Conservation (phyloP, 2,888 invertebrate species). For the Crossocerus cetratus region DNA sequence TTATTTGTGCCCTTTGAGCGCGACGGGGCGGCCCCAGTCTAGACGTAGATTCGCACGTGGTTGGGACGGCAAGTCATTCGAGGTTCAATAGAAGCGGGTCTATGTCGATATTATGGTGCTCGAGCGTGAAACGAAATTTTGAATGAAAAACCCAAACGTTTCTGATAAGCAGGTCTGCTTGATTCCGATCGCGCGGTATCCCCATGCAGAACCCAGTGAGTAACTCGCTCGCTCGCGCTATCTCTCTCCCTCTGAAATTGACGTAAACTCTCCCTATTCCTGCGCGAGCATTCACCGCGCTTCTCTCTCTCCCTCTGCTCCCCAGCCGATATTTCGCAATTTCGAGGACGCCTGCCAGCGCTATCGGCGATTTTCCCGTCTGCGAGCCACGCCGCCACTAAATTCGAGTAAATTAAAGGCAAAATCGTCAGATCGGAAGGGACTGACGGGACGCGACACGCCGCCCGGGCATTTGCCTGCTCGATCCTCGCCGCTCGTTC, state of each 20-base stretch:
- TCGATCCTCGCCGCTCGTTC: too few species aligned
- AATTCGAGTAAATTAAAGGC: background rate
- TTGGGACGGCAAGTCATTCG: background rate
- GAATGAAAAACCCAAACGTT: conserved; percentile 49
- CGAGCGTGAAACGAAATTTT: conserved; percentile 52
- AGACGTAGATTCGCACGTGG: background rate
- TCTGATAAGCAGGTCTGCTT: conserved; percentile 47
- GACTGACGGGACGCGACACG: background rate
- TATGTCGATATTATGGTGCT: conserved; percentile 42
- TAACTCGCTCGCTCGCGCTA: conserved; percentile 45
- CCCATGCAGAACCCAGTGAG: conserved; percentile 24
- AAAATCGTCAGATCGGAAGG: conserved; percentile 1
- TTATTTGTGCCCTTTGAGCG: background rate
- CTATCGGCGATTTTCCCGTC: conserved; percentile 14
- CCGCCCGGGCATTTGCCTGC: background rate
- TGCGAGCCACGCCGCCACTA: conserved; percentile 8
- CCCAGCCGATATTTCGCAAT: conserved; percentile 30
- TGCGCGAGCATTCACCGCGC: conserved; percentile 16
- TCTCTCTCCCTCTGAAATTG: conserved; percentile 65
- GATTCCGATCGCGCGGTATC: conserved; percentile 49
- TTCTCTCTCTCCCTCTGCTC: conserved; percentile 14
- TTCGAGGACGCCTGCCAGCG: conserved; percentile 26
- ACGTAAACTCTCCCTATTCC: conserved; percentile 61
- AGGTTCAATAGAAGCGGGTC: conserved; percentile 21
- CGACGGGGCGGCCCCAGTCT: background rate